phyloP scores from a whole-genome alignment of 1,140 invertebrate species.

The Trachymyrmex septentrionalis region DNA sequence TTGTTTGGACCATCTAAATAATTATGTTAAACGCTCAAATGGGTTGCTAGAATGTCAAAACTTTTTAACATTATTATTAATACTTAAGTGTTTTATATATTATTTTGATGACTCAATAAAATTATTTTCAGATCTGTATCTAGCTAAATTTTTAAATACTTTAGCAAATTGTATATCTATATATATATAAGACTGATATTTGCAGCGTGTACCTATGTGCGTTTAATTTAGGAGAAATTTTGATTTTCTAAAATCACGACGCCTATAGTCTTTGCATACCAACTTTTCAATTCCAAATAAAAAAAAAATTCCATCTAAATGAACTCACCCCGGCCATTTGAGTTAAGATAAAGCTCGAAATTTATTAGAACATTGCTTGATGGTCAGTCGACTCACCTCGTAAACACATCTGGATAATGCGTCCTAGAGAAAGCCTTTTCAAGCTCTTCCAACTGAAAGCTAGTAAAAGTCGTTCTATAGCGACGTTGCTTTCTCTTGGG shows the following conservation, averaged over 20 bases:
- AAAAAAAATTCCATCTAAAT: slow-evolving; percentile 22
- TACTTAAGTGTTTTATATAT: no score
- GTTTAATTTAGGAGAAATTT: background rate
- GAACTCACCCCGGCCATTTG: background rate
- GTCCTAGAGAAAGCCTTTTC: slow-evolving; percentile 99
- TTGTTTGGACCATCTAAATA: no score
- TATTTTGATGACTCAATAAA: no score
- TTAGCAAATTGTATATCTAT: no score
- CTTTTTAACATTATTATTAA: no score
- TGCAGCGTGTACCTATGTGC: background rate
- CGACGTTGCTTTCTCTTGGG: slow-evolving; percentile 96
- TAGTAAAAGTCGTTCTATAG: slow-evolving; percentile 97
- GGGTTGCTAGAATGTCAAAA: no score
- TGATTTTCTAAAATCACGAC: background rate
- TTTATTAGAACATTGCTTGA: background rate
- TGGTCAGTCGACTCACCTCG: slow-evolving; percentile 90
- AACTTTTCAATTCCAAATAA: background rate
- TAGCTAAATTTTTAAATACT: no score
- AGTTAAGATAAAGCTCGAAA: background rate
- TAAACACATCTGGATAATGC: slow-evolving; percentile 99
- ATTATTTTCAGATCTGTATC: no score
- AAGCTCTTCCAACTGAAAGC: slow-evolving; percentile 97
- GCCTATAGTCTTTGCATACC: background rate
- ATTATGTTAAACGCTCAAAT: no score
- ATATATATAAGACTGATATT: background rate